A percentile compares a stretch with the other conserved stretches of the same genome.
phyloP scores from a whole-genome alignment of 2,113 vertebrate species.

The Hippocampus abdominalis region DNA sequence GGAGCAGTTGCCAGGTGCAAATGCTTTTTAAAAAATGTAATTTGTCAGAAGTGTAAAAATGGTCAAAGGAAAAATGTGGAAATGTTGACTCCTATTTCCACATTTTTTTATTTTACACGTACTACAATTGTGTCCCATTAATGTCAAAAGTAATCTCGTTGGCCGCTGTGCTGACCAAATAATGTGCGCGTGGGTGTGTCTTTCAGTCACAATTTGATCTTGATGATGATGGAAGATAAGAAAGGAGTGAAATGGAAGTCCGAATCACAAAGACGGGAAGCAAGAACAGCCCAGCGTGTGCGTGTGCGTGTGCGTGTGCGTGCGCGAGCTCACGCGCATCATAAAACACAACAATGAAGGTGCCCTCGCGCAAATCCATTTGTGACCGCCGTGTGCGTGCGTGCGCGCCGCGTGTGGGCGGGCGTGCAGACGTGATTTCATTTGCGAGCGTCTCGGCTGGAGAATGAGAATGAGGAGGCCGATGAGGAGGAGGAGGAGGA shows the following conservation, averaged over 20 bases:
- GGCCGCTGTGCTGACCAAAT: background rate
- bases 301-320: background rate
- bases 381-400: background rate
- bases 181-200: background rate
- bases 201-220: background rate
- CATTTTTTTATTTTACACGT: no score
- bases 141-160: background rate
- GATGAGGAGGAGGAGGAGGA: background rate
- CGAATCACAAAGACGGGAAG: background rate
- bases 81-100: no score
- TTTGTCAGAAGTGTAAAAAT: no score
- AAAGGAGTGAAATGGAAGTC: background rate
- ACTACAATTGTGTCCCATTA: no score
- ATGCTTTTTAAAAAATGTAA: no score
- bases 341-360: constrained; percentile 1
- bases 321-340: no score
- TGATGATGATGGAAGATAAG: background rate
- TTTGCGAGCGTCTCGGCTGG: constrained; percentile 25
- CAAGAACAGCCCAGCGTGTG: background rate
- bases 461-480: constrained; percentile 42
- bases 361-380: background rate
- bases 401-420: background rate
- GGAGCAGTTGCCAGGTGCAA: no score
- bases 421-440: constrained; percentile 52
- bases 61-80: no score